Percentiles rank a stretch among this genome's conserved stretches.
These are phyloP conservation scores for Ceratotherium simum DNA, from an alignment of 2,113 vertebrate genomes.

Conservation along the genomic window DNA sequence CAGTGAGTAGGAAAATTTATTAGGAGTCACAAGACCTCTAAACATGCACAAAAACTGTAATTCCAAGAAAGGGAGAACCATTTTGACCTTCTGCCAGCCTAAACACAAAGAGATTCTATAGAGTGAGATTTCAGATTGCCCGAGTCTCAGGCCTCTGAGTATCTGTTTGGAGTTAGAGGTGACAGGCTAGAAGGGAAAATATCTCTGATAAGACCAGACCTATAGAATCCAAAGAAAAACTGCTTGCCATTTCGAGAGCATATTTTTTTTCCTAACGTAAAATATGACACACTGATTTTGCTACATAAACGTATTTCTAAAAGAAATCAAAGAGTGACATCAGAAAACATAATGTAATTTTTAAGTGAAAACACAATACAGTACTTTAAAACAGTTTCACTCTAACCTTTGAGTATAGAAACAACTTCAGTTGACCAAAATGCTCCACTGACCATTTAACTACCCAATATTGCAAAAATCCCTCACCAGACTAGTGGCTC, in stretches of 20 bases:
- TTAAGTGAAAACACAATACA: neutral
- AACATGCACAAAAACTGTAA: neutral
- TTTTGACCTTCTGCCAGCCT: neutral
- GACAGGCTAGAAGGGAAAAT: neutral
- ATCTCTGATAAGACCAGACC: neutral
- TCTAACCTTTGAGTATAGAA: slow-evolving; percentile 30
- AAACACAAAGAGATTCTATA: neutral
- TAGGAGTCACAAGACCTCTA: neutral
- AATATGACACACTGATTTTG: slow-evolving; percentile 37
- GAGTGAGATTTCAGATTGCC: neutral
- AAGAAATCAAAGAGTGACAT: slow-evolving; percentile 13
- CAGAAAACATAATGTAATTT: slow-evolving; percentile 26
- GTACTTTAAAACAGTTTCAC: slow-evolving; percentile 35
- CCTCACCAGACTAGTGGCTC: neutral
- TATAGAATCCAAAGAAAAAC: slow-evolving; percentile 1
- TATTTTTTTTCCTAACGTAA: slow-evolving; percentile 5
- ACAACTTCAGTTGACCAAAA: slow-evolving; percentile 33
- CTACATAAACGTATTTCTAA: slow-evolving; percentile 18
- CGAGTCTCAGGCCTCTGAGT: neutral
- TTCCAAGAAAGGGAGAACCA: neutral
- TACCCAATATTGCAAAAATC: neutral
- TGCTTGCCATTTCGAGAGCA: neutral
- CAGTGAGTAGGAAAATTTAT: neutral
- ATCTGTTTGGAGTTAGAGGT: neutral
- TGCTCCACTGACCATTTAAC: neutral